A percentile compares a stretch with the other conserved stretches of the same genome.
Conservation (phyloP, 1,140 invertebrate genomes). For the Zaprionus nigranus region DNA sequence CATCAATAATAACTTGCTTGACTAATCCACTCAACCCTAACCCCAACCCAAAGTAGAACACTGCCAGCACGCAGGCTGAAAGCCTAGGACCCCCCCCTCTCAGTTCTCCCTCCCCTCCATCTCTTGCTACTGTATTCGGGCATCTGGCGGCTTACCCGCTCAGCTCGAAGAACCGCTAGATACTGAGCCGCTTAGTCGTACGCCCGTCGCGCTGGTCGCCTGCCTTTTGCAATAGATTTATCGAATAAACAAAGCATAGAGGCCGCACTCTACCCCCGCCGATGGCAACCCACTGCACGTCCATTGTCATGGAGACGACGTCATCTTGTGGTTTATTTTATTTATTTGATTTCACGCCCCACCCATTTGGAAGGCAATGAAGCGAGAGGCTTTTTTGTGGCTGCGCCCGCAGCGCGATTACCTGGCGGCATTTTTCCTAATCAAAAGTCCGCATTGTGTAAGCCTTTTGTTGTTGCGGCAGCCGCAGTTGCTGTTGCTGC, state of each 20-base stretch:
- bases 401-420: constrained; percentile 68
- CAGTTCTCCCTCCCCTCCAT: constrained; percentile 9
- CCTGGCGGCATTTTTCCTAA: constrained; percentile 66
- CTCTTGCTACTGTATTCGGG: neutral
- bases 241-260: constrained; percentile 79
- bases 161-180: constrained; percentile 69
- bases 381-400: constrained; percentile 64
- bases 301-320: constrained; percentile 75
- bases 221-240: constrained; percentile 71
- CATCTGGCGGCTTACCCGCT: constrained; percentile 60
- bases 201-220: constrained; percentile 54
- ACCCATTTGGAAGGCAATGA: constrained; percentile 24
- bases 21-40: neutral
- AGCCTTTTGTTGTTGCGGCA: constrained; percentile 36
- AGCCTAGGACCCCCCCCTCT: constrained; percentile 4
- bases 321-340: constrained; percentile 81
- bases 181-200: constrained; percentile 55
- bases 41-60: neutral
- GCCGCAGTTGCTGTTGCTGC: neutral
- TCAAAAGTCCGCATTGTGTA: constrained; percentile 69
- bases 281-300: neutral
- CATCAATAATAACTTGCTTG: constrained; percentile 72
- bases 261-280: constrained; percentile 24
- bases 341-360: constrained; percentile 75
- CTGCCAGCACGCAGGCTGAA: constrained; percentile 39